Evolutionary conservation across 1,140 invertebrate genomes (phyloP).

Genomic region (Agrilus planipennis): DNA sequence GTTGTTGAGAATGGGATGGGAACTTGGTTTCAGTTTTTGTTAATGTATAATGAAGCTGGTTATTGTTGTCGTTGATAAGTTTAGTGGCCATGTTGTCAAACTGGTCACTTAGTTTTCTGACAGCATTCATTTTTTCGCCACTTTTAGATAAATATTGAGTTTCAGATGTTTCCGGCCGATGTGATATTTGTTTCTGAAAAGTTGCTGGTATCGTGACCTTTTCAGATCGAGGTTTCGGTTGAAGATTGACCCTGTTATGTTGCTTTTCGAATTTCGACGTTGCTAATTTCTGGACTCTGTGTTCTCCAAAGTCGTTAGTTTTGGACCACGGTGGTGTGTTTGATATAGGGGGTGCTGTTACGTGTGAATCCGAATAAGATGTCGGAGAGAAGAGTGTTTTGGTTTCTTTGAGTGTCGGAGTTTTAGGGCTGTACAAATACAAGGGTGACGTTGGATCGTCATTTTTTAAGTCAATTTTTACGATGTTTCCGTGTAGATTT

Average conservation of each 20-base stretch:
- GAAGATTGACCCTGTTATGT: neutral
- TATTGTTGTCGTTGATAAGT: conserved; percentile 7
- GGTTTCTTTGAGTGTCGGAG: conserved; percentile 12
- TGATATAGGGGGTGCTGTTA: too few species aligned
- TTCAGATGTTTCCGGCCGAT: conserved; percentile 12
- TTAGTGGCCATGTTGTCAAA: conserved; percentile 17
- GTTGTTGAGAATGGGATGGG: neutral
- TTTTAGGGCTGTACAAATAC: conserved; percentile 30
- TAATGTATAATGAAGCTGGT: neutral
- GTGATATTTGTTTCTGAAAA: conserved; percentile 11
- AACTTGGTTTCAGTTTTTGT: neutral
- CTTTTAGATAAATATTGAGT: conserved; percentile 17
- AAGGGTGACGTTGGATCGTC: conserved; percentile 8
- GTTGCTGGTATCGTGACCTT: conserved; percentile 13
- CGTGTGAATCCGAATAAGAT: conserved; percentile 6
- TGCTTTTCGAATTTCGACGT: conserved; percentile 37
- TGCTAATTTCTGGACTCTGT: conserved; percentile 31
- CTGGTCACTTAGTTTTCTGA: conserved; percentile 30
- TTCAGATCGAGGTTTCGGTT: conserved; percentile 7
- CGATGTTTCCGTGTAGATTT: neutral
- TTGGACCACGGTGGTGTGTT: conserved; percentile 32
- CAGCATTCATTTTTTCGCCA: conserved; percentile 14
- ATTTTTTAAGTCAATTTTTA: conserved; percentile 1
- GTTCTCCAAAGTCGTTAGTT: conserved; percentile 27
- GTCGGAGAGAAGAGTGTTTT: conserved; percentile 2